These are phyloP conservation scores for Brachirus orientalis DNA, from an alignment of 2,113 vertebrate species.

Conservation along the genomic window DNA sequence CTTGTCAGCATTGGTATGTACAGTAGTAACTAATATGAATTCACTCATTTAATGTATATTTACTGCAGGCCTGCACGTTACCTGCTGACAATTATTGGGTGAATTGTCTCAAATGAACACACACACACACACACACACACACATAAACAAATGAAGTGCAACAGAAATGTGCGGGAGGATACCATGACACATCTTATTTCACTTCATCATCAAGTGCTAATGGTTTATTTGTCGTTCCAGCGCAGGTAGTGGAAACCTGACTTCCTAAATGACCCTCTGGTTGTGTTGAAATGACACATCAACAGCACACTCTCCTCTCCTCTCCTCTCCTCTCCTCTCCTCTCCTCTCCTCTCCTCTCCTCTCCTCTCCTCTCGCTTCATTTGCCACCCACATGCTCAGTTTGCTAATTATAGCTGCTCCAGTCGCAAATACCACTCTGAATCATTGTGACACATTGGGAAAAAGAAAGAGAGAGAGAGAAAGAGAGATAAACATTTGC, in stretches of 20 bases:
- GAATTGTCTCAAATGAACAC: neutral
- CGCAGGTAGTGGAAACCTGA: slow-evolving; percentile 23
- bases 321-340: slow-evolving; percentile 41
- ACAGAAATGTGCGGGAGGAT: neutral
- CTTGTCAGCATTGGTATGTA: neutral
- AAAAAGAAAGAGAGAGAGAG: slow-evolving; percentile 30
- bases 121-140: neutral
- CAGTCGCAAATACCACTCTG: slow-evolving; percentile 72
- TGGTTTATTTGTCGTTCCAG: slow-evolving; percentile 4
- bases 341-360: slow-evolving; percentile 49
- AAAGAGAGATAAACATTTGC: slow-evolving; percentile 7
- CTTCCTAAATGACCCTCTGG: slow-evolving; percentile 18
- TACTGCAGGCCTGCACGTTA: neutral
- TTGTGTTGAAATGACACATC: slow-evolving; percentile 42
- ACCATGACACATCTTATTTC: slow-evolving; percentile 15
- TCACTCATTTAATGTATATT: slow-evolving; percentile 20
- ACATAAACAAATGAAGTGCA: neutral
- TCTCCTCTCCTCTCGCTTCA: slow-evolving; percentile 56
- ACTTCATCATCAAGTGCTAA: neutral
- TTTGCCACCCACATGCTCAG: slow-evolving; percentile 66
- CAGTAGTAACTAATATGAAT: neutral
- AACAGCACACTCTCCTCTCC: slow-evolving; percentile 49
- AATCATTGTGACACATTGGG: slow-evolving; percentile 41
- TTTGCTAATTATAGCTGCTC: slow-evolving; percentile 76
- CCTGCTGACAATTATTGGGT: slow-evolving; percentile 14